phyloP scores from a whole-genome alignment of 2,797 vertebrate genomes.

The Amniataba percoides region DNA sequence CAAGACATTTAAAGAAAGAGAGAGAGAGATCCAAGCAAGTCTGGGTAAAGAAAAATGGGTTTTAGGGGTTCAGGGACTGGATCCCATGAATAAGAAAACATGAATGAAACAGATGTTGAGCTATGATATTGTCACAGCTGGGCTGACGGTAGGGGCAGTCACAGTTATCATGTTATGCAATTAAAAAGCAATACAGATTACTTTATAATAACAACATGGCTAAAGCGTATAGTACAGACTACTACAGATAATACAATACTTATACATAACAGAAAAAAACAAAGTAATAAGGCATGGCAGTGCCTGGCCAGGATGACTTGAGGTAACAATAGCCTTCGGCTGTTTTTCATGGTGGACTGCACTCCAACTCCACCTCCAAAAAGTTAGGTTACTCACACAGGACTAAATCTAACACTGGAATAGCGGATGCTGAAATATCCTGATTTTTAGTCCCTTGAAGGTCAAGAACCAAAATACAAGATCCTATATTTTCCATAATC shows the following conservation, averaged over 20 bases:
- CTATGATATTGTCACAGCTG: background rate
- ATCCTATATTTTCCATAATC: too few relatives aligned
- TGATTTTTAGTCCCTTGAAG: too few relatives aligned
- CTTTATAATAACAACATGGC: too few relatives aligned
- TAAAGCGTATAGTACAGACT: background rate
- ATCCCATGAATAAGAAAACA: too few relatives aligned
- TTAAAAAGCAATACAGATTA: background rate
- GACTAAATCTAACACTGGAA: too few relatives aligned
- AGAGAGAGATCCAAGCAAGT: background rate
- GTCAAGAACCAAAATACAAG: too few relatives aligned
- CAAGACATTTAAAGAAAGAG: conserved; percentile 2
- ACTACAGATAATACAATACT: background rate
- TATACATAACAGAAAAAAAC: background rate
- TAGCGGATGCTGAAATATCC: too few relatives aligned
- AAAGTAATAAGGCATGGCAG: background rate
- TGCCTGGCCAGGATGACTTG: background rate
- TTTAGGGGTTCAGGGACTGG: background rate
- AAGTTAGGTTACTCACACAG: background rate
- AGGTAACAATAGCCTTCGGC: background rate
- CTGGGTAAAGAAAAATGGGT: background rate
- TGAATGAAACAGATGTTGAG: background rate
- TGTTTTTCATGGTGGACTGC: conserved; percentile 4
- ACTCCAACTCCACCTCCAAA: background rate
- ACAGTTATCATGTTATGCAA: conserved; percentile 1
- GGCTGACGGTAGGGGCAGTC: background rate